These are phyloP conservation scores for Pandemis cinnamomeana DNA, from an alignment of 2,888 invertebrate genomes.

Conservation along the genomic window DNA sequence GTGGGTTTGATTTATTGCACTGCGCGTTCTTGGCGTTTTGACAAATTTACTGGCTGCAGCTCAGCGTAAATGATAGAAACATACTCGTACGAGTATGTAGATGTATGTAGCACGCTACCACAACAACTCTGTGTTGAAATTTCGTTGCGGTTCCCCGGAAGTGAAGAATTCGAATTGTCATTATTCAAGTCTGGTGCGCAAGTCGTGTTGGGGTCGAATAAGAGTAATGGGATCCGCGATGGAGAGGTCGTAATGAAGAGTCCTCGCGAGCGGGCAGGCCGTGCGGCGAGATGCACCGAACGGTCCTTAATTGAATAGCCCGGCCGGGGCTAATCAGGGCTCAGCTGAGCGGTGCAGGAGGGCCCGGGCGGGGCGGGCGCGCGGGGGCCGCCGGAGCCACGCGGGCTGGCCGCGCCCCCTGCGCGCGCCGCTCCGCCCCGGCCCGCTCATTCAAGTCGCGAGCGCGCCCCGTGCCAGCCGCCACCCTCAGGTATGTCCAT, in stretches of 20 bases:
- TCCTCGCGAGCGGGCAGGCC: conserved; percentile 57
- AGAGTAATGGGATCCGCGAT: conserved; percentile 66
- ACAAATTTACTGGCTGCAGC: conserved; percentile 41
- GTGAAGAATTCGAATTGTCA: conserved; percentile 23
- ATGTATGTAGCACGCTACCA: conserved; percentile 14
- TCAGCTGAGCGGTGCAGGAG: conserved; percentile 79
- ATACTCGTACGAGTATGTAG: background rate
- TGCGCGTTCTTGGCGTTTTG: conserved; percentile 40
- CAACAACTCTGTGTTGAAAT: conserved; percentile 4
- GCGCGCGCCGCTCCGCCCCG: conserved; percentile 85
- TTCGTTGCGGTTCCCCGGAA: conserved; percentile 5
- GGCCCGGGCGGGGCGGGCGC: conserved; percentile 63
- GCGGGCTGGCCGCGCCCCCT: conserved; percentile 86
- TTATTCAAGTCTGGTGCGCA: conserved; percentile 44
- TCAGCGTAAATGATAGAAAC: conserved; percentile 20
- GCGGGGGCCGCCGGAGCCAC: conserved; percentile 78
- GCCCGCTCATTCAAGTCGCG: conserved; percentile 82
- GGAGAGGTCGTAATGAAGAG: conserved; percentile 74
- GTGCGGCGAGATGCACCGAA: conserved; percentile 72
- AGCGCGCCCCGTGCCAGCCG: conserved; percentile 82
- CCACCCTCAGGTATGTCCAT: conserved; percentile 83
- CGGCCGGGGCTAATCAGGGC: conserved; percentile 83
- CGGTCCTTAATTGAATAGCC: conserved; percentile 83
- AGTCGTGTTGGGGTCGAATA: conserved; percentile 56
- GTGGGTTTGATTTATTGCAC: conserved; percentile 40